A percentile compares a stretch with the other conserved stretches of the same genome.
phyloP scores from a whole-genome alignment of 2,797 vertebrate genomes.

The Chelmon rostratus region DNA sequence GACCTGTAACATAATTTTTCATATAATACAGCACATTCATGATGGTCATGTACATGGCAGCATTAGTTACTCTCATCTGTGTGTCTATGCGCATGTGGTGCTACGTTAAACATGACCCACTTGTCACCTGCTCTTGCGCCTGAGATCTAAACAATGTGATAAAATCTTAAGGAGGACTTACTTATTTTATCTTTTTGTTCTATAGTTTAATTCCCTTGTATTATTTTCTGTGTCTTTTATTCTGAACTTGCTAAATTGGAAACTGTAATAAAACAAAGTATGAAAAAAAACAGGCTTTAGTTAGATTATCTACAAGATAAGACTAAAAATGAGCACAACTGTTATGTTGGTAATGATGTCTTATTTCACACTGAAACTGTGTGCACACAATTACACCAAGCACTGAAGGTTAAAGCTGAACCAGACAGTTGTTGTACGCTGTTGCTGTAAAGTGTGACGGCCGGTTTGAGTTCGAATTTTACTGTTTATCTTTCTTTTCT shows the following conservation, averaged over 20 bases:
- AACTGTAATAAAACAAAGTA: background rate
- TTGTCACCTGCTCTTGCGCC: background rate
- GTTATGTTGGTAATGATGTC: background rate
- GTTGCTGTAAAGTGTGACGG: too few relatives aligned
- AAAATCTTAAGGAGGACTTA: background rate
- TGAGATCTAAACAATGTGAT: background rate
- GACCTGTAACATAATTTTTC: background rate
- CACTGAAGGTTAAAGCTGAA: background rate
- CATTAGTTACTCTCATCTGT: background rate
- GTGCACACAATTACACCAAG: background rate
- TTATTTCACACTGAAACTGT: background rate
- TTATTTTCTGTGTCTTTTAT: background rate
- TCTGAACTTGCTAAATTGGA: background rate
- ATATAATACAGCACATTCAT: background rate
- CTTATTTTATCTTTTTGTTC: background rate
- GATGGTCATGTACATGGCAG: background rate
- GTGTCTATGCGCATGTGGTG: too few relatives aligned
- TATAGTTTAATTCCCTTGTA: background rate
- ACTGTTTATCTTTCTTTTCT: background rate
- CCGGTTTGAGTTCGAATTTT: background rate
- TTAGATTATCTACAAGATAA: background rate
- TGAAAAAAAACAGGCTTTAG: background rate
- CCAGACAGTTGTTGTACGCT: background rate
- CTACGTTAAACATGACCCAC: background rate
- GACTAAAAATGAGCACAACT: background rate